These are phyloP conservation scores for Conomelus anceps DNA, from an alignment of 2,888 invertebrate genomes.

Conservation along the genomic window DNA sequence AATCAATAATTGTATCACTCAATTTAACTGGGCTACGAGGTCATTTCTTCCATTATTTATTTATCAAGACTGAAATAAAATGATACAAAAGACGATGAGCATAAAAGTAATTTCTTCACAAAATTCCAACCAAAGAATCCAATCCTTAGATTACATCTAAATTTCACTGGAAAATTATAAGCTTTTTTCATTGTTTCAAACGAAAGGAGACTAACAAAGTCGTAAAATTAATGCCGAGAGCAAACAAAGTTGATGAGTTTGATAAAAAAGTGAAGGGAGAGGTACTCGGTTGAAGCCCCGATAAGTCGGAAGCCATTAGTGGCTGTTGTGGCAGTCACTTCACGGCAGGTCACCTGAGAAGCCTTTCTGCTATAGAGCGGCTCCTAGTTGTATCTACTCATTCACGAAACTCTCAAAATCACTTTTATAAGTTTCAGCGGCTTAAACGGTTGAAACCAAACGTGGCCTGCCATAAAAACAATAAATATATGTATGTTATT, in stretches of 20 bases:
- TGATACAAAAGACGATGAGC: too few relatives aligned
- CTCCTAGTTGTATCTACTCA: background rate
- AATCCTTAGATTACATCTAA: too few relatives aligned
- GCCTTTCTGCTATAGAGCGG: too few relatives aligned
- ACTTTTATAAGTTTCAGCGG: background rate
- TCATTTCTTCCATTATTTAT: too few relatives aligned
- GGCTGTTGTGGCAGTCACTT: conserved; percentile 5
- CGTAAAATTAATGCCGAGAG: background rate
- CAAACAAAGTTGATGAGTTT: background rate
- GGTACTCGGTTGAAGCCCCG: background rate
- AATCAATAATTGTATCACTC: too few relatives aligned
- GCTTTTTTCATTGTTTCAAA: background rate
- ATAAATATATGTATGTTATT: background rate
- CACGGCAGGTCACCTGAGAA: background rate
- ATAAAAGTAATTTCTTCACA: too few relatives aligned
- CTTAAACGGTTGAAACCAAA: background rate
- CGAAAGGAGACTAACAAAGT: background rate
- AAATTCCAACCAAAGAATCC: too few relatives aligned
- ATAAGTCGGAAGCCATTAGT: background rate
- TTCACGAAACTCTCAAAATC: background rate
- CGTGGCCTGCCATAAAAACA: too few relatives aligned
- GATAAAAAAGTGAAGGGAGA: background rate
- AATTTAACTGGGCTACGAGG: too few relatives aligned
- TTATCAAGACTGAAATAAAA: too few relatives aligned
- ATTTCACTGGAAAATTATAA: too few relatives aligned